phyloP scores from a whole-genome alignment of 37 sponge, comb jelly and placozoan genomes.

The Geodia barretti region DNA sequence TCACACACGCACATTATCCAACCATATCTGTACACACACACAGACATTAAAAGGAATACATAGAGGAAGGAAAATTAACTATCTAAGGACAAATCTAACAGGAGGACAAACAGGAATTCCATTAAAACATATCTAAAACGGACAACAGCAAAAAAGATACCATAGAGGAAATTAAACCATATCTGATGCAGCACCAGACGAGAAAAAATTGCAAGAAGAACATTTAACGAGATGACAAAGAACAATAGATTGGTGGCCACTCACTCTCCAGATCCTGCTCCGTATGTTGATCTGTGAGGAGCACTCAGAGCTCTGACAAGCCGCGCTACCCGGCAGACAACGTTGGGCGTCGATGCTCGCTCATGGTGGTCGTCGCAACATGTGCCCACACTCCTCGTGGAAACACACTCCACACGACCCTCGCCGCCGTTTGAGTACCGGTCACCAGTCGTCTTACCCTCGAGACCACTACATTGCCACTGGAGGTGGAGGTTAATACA shows the following conservation, averaged over 20 bases:
- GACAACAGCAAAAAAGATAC: too few species aligned
- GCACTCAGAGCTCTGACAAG: slow-evolving; percentile 29
- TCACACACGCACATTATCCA: slow-evolving; percentile 34
- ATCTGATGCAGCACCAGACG: too few species aligned
- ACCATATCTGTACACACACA: slow-evolving; percentile 34
- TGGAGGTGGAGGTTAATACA: too few species aligned
- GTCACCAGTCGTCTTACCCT: slow-evolving; percentile 26
- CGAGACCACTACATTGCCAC: too few species aligned
- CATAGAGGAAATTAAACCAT: too few species aligned
- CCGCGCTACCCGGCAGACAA: slow-evolving; percentile 43
- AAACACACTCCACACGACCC: slow-evolving; percentile 26
- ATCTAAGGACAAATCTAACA: neutral
- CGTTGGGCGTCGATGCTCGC: slow-evolving; percentile 16
- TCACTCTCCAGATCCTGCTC: slow-evolving; percentile 33
- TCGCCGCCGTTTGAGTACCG: neutral
- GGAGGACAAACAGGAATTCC: slow-evolving; percentile 5
- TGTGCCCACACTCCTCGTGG: slow-evolving; percentile 4
- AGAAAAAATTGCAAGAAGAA: too few species aligned
- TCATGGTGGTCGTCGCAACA: slow-evolving; percentile 5
- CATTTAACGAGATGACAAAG: too few species aligned
- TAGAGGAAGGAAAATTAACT: neutral
- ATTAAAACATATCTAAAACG: too few species aligned
- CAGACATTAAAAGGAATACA: neutral
- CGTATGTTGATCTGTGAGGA: slow-evolving; percentile 4
- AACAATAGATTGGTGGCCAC: too few species aligned